Evolutionary conservation across 2,888 invertebrate genomes (phyloP).

Genomic region (Mesorhabditis belari): DNA sequence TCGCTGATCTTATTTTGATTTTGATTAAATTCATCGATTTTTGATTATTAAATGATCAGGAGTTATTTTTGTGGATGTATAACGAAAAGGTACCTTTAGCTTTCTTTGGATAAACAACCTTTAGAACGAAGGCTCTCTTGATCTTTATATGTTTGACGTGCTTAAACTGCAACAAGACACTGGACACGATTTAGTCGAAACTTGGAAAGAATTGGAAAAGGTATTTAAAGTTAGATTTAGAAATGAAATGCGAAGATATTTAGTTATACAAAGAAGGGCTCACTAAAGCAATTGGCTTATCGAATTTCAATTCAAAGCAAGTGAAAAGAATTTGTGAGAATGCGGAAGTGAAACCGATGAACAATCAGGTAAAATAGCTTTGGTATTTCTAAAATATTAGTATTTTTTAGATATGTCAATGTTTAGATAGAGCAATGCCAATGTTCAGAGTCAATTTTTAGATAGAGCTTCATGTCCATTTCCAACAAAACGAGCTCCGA

Average conservation of each 20-base stretch:
- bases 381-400: no score
- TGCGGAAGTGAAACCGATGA: conserved; percentile 38
- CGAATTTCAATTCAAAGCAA: conserved; percentile 27
- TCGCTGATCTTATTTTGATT: no score
- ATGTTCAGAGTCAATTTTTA: conserved; percentile 46
- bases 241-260: not conserved
- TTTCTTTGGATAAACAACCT: no score
- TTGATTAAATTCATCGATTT: no score
- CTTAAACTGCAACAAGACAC: not conserved
- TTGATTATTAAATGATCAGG: no score
- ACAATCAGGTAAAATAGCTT: conserved; percentile 41
- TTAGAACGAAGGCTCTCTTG: not conserved
- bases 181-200: conserved; percentile 6
- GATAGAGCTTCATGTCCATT: conserved; percentile 73
- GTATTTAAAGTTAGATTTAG: conserved; percentile 6
- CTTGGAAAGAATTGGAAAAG: conserved; percentile 23
- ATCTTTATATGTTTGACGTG: not conserved
- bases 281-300: conserved; percentile 12
- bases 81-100: no score
- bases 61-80: no score
- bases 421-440: no score
- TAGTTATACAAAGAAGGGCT: conserved; percentile 10
- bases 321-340: no score
- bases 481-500: conserved; percentile 66
- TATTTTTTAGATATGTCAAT: no score